Evolutionary conservation across 2,888 invertebrate species (phyloP).

Genomic region (Tanytarsus gracilentus): DNA sequence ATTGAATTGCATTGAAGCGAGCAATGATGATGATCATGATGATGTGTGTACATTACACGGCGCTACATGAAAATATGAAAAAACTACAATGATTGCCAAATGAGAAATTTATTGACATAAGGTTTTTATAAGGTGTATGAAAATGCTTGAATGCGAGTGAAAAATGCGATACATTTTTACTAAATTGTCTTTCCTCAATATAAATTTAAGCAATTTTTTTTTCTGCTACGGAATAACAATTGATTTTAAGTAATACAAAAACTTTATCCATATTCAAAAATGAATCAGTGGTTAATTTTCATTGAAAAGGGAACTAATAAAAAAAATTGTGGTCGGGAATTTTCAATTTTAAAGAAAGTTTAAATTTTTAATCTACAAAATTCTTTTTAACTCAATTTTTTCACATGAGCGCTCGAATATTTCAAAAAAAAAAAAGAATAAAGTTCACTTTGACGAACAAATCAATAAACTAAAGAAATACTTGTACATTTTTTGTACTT

Average conservation of each 20-base stretch:
- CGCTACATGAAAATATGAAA: neutral
- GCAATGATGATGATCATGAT: neutral
- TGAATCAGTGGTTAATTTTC: too few species aligned
- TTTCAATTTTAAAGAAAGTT: too few species aligned
- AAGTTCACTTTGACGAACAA: slow-evolving; percentile 2
- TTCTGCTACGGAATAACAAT: too few species aligned
- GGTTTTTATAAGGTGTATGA: slow-evolving; percentile 1
- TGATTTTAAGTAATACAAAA: too few species aligned
- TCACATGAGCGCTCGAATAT: neutral
- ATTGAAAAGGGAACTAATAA: too few species aligned
- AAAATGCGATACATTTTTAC: too few species aligned
- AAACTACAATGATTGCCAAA: slow-evolving; percentile 11
- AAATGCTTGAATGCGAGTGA: neutral
- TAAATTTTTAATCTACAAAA: too few species aligned
- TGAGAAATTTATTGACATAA: slow-evolving; percentile 5
- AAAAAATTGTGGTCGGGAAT: too few species aligned
- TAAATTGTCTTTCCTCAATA: too few species aligned
- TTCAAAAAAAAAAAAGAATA: neutral
- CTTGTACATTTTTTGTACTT: slow-evolving; percentile 13
- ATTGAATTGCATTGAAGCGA: neutral
- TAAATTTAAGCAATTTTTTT: too few species aligned
- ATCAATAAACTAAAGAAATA: neutral
- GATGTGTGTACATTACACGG: neutral
- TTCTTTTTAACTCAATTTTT: too few species aligned
- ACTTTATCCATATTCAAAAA: too few species aligned